phyloP scores from a whole-genome alignment of 2,888 invertebrate genomes.

The Cotesia congregata region DNA sequence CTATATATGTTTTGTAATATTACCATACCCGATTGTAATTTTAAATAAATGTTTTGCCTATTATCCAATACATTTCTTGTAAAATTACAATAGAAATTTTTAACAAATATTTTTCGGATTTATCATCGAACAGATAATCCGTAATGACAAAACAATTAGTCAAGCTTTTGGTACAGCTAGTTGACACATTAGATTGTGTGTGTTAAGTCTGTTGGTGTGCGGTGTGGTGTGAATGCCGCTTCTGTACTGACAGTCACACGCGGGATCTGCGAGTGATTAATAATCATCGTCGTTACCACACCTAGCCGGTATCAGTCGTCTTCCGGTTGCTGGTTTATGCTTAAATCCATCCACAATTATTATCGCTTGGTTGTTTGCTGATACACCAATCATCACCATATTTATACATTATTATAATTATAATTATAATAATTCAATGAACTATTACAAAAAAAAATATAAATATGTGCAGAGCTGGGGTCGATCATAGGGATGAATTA shows the following conservation, averaged over 20 bases:
- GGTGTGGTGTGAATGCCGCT: conserved; percentile 28
- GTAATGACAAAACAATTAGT: conserved; percentile 69
- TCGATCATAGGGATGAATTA: conserved; percentile 63
- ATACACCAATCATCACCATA: too few species aligned
- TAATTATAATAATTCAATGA: too few species aligned
- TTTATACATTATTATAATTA: too few species aligned
- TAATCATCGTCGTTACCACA: conserved; percentile 56
- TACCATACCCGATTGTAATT: too few species aligned
- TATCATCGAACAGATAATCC: conserved; percentile 56
- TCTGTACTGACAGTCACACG: conserved; percentile 66
- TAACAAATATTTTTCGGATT: background rate
- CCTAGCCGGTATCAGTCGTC: conserved; percentile 42
- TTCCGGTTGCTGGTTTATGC: conserved; percentile 42
- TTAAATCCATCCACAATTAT: too few species aligned
- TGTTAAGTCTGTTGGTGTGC: background rate
- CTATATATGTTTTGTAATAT: too few species aligned
- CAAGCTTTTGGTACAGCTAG: conserved; percentile 51
- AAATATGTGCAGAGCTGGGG: conserved; percentile 7
- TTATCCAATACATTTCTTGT: too few species aligned
- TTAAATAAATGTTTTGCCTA: too few species aligned
- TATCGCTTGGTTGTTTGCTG: too few species aligned
- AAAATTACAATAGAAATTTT: too few species aligned
- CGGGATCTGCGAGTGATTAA: conserved; percentile 68
- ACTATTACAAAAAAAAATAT: background rate
- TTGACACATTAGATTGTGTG: background rate